A percentile compares a stretch with the other conserved stretches of the same genome.
These are phyloP conservation scores for Thaumetopoea pityocampa DNA, from an alignment of 1,140 invertebrate species.

Conservation along the genomic window DNA sequence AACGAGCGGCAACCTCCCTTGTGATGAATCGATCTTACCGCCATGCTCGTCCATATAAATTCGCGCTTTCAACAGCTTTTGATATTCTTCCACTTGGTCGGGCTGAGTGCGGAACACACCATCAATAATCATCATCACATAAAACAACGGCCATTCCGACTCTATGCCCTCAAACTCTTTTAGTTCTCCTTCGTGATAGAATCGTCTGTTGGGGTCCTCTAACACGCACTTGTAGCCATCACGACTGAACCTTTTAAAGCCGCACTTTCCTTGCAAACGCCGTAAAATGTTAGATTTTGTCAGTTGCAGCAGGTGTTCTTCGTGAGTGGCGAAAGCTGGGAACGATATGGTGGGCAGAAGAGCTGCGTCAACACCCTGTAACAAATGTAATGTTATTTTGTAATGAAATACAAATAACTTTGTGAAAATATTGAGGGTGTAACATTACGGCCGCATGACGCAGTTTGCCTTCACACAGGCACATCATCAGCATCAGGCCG, in stretches of 20 bases:
- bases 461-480: no score
- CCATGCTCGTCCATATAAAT: conserved; percentile 87
- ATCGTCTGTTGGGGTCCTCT: conserved; percentile 88
- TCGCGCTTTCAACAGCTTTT: conserved; percentile 86
- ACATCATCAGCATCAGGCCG: no score
- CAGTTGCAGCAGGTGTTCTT: conserved; percentile 89
- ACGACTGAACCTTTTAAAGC: conserved; percentile 95
- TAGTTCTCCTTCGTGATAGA: conserved; percentile 80
- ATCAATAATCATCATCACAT: conserved; percentile 96
- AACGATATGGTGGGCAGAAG: conserved; percentile 95
- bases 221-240: conserved; percentile 95
- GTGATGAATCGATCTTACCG: conserved; percentile 77
- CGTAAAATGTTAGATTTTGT: conserved; percentile 93
- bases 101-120: conserved; percentile 92
- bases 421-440: no score
- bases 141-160: conserved; percentile 98
- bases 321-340: conserved; percentile 98
- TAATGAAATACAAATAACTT: not conserved
- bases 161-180: conserved; percentile 98
- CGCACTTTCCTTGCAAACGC: conserved; percentile 92
- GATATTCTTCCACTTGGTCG: conserved; percentile 95
- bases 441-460: no score
- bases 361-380: conserved; percentile 91
- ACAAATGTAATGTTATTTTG: conserved; percentile 12
- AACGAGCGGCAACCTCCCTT: not conserved